Evolutionary conservation across 2,888 invertebrate species (phyloP).

Genomic region (Punctoribates punctum): DNA sequence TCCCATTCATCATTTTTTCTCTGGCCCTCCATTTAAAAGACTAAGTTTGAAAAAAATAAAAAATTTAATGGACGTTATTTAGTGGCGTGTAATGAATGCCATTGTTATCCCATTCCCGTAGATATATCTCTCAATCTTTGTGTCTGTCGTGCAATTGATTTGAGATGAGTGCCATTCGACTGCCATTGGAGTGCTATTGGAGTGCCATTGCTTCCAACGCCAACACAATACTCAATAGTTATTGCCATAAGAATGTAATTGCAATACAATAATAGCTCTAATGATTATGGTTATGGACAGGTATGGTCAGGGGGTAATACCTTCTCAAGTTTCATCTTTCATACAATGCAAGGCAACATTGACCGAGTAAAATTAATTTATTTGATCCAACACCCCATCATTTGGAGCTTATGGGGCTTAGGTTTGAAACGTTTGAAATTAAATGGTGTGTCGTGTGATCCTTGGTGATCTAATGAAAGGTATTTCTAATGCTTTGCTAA

Average conservation of each 20-base stretch:
- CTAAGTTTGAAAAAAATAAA: conserved; percentile 11
- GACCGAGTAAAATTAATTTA: too few relatives aligned
- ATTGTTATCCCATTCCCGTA: conserved; percentile 24
- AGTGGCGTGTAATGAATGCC: conserved; percentile 18
- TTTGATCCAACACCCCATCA: too few relatives aligned
- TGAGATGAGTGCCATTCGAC: conserved; percentile 18
- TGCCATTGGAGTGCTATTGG: conserved; percentile 2
- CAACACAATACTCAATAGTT: conserved; percentile 23
- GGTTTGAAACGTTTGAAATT: too few relatives aligned
- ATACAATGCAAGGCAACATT: too few relatives aligned
- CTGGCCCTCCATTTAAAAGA: neutral
- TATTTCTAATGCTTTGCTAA: conserved; percentile 18
- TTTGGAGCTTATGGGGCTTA: too few relatives aligned
- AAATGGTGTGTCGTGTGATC: neutral
- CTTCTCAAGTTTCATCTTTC: too few relatives aligned
- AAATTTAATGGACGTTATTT: conserved; percentile 26
- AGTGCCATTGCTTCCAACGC: conserved; percentile 3
- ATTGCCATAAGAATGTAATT: neutral
- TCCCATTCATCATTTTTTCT: conserved; percentile 34
- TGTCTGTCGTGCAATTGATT: conserved; percentile 37
- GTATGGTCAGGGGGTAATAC: too few relatives aligned
- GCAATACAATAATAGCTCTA: conserved; percentile 3
- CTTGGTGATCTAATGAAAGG: neutral
- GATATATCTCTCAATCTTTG: conserved; percentile 21
- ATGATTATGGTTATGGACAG: neutral